Conservation (phyloP, 1,140 invertebrate genomes). For the Trialeurodes vaporariorum region DNA sequence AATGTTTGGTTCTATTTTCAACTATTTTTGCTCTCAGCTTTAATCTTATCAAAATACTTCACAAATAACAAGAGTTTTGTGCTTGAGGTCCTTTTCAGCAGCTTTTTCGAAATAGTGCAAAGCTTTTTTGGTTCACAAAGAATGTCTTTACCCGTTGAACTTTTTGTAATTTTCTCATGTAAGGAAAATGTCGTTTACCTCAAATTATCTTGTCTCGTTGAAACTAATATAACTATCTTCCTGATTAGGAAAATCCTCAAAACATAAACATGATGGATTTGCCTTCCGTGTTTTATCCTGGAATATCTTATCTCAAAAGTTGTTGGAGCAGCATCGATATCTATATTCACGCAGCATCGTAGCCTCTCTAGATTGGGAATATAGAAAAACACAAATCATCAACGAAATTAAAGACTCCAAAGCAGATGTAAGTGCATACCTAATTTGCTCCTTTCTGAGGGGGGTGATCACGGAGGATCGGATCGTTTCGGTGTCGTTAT, state of each 20-base stretch:
- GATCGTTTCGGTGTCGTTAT: no score
- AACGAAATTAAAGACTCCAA: slow-evolving; percentile 54
- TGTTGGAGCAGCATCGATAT: slow-evolving; percentile 58
- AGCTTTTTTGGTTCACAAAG: background rate
- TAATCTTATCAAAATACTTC: no score
- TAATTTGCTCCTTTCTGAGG: no score
- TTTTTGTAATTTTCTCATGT: background rate
- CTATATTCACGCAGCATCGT: slow-evolving; percentile 54
- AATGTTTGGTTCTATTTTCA: no score
- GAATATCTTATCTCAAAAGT: slow-evolving; percentile 76
- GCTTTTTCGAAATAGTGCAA: no score
- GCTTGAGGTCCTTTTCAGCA: no score
- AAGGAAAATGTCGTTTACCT: background rate
- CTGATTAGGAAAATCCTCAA: background rate
- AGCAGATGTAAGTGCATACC: slow-evolving; percentile 55
- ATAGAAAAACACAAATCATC: slow-evolving; percentile 50
- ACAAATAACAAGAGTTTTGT: no score
- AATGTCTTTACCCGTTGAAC: background rate
- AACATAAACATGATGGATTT: background rate
- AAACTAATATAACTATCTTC: background rate
- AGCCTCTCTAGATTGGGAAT: slow-evolving; percentile 53
- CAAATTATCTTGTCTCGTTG: background rate
- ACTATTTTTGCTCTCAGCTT: no score
- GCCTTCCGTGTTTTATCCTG: slow-evolving; percentile 95
- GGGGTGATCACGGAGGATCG: no score